Evolutionary conservation across 2,797 vertebrate genomes (phyloP).

Genomic region (Chiroxiphia lanceolata): DNA sequence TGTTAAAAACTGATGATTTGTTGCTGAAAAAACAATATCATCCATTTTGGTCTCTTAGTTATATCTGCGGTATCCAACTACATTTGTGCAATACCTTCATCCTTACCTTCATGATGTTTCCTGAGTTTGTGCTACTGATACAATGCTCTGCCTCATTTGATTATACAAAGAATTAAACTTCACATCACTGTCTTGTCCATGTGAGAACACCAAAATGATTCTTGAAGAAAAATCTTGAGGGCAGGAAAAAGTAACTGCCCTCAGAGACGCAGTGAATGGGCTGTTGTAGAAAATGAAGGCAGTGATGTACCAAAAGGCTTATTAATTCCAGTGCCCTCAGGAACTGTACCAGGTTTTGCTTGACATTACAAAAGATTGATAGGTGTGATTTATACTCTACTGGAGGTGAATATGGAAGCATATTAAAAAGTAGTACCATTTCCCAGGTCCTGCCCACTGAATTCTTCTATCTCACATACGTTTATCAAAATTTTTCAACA

Average conservation of each 20-base stretch:
- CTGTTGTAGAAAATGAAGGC: neutral
- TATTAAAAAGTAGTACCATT: neutral
- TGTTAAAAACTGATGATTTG: neutral
- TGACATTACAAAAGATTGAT: neutral
- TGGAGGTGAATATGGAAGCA: neutral
- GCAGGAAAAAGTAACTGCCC: neutral
- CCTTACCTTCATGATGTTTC: neutral
- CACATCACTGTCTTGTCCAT: neutral
- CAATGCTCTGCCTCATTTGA: neutral
- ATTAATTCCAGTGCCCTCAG: neutral
- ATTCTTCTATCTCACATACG: neutral
- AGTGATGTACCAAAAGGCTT: neutral
- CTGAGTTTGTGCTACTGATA: neutral
- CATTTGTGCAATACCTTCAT: neutral
- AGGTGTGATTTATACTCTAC: neutral
- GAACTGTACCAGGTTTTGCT: neutral
- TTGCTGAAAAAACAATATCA: neutral
- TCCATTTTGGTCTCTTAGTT: neutral
- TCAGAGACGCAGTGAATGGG: neutral
- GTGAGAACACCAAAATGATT: neutral
- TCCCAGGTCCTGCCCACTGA: neutral
- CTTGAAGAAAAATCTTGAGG: neutral
- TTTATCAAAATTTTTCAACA: neutral
- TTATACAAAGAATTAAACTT: neutral
- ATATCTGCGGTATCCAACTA: neutral